These are phyloP conservation scores for Paraplagusia blochii DNA, from an alignment of 2,113 vertebrate genomes.

Conservation along the genomic window DNA sequence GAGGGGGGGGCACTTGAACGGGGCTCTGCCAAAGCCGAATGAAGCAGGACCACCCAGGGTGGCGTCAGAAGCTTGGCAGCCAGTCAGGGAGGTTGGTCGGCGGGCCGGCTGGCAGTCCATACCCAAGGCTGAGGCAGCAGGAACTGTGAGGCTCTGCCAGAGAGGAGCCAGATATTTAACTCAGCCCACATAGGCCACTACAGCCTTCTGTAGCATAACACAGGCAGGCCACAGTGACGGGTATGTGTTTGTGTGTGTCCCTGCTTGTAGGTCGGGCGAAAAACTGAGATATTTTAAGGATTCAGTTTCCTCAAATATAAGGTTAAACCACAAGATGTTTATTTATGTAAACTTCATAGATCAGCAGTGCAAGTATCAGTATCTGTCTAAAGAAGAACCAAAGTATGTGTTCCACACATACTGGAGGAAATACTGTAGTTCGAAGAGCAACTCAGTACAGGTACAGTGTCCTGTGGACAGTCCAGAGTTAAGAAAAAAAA, in stretches of 20 bases:
- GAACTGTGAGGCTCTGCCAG: constrained; percentile 70
- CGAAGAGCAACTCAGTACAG: background rate
- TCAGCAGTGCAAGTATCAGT: constrained; percentile 46
- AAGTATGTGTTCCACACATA: background rate
- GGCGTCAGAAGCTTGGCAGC: constrained; percentile 74
- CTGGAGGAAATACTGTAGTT: constrained; percentile 20
- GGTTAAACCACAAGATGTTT: constrained; percentile 58
- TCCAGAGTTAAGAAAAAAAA: constrained; percentile 57
- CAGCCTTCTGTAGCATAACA: constrained; percentile 68
- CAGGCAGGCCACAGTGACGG: constrained; percentile 66
- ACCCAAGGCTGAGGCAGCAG: constrained; percentile 59
- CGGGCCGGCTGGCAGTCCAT: constrained; percentile 61
- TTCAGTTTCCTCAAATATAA: constrained; percentile 42
- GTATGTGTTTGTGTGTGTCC: constrained; percentile 39
- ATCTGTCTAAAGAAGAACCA: constrained; percentile 29
- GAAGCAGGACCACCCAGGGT: constrained; percentile 78
- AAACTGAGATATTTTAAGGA: constrained; percentile 65
- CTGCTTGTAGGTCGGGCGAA: constrained; percentile 36
- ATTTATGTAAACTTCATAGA: constrained; percentile 52
- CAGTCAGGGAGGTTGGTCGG: constrained; percentile 66
- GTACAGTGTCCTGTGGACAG: too few species aligned
- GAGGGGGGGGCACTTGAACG: constrained; percentile 37
- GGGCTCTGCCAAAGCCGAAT: constrained; percentile 69
- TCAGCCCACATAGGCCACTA: constrained; percentile 72
- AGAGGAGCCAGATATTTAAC: constrained; percentile 64